phyloP scores from a whole-genome alignment of 2,888 invertebrate species.

The Halocaridina rubra region DNA sequence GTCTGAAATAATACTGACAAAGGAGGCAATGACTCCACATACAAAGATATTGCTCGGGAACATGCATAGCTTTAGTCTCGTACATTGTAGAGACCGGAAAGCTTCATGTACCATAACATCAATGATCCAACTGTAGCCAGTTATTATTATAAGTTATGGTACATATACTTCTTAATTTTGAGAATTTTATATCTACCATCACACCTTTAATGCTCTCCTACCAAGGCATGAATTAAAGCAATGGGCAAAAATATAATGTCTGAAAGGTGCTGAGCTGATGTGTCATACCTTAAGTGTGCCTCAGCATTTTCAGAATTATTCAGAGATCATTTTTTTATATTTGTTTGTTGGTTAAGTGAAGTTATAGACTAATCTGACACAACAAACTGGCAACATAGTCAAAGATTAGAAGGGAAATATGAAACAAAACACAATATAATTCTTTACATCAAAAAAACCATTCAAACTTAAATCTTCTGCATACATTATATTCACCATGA shows the following conservation, averaged over 20 bases:
- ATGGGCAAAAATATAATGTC: too few species aligned
- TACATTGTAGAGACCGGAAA: neutral
- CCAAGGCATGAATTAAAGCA: too few species aligned
- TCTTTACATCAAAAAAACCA: slow-evolving; percentile 29
- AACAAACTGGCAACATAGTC: slow-evolving; percentile 52
- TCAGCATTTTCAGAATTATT: too few species aligned
- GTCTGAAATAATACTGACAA: neutral
- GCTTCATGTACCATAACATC: neutral
- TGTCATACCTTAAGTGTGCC: too few species aligned
- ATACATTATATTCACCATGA: slow-evolving; percentile 51
- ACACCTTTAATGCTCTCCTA: too few species aligned
- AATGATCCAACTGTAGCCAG: neutral
- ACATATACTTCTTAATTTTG: neutral
- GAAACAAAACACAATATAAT: slow-evolving; percentile 36
- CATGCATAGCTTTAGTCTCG: neutral
- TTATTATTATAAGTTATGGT: neutral
- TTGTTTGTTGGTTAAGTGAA: too few species aligned
- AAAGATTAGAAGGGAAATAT: slow-evolving; percentile 28
- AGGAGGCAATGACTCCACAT: neutral
- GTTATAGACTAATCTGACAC: too few species aligned
- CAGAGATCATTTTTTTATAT: too few species aligned
- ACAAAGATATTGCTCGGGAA: neutral
- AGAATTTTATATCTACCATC: too few species aligned
- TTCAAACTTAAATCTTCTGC: slow-evolving; percentile 45
- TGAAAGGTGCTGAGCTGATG: too few species aligned